Conservation (phyloP, 1,140 invertebrate genomes). For the Ridgeia piscesae region DNA sequence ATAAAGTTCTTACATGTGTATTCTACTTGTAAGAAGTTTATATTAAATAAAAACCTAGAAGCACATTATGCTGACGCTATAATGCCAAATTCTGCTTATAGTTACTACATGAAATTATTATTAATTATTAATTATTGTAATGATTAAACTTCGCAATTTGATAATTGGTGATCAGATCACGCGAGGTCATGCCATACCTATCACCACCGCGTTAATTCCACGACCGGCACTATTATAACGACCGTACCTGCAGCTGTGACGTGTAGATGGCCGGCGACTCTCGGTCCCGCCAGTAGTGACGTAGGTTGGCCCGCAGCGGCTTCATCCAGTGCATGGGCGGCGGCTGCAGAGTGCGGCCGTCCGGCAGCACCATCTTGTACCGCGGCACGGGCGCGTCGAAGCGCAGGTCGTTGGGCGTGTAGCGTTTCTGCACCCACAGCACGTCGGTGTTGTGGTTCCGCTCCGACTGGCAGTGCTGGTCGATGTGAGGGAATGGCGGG, state of each 20-base stretch:
- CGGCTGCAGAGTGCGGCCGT: conserved; percentile 27
- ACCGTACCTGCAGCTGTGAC: conserved; percentile 16
- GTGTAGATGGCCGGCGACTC: not conserved
- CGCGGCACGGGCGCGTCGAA: conserved; percentile 47
- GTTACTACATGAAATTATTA: no score
- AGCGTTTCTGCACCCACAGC: conserved; percentile 50
- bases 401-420: conserved; percentile 46
- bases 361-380: conserved; percentile 39
- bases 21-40: no score
- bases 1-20: no score
- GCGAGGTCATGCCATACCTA: no score
- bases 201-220: no score
- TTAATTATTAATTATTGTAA: no score
- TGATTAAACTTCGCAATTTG: no score
- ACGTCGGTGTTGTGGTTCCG: conserved; percentile 31
- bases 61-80: no score
- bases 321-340: conserved; percentile 46
- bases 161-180: no score
- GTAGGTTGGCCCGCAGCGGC: conserved; percentile 13
- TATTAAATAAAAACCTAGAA: no score
- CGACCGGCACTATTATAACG: no score
- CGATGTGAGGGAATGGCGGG: not conserved
- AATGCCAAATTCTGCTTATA: no score
- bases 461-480: not conserved
- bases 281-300: conserved; percentile 10